Evolutionary conservation across 2,888 invertebrate genomes (phyloP).

Genomic region (Plemyria rubiginata): DNA sequence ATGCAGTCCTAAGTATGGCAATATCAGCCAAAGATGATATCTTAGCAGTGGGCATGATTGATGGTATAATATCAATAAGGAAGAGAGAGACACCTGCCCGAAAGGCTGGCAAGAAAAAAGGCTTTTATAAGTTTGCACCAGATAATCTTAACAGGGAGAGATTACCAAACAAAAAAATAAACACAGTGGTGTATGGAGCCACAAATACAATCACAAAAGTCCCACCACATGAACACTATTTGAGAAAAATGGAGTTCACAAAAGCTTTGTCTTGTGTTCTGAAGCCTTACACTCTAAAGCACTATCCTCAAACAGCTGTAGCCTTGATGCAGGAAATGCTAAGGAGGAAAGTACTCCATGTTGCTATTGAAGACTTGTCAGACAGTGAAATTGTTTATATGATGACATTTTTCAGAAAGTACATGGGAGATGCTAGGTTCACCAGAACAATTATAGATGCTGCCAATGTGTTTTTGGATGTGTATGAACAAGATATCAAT

Average conservation of each 20-base stretch:
- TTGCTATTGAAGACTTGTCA: slow-evolving; percentile 90
- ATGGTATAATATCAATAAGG: slow-evolving; percentile 95
- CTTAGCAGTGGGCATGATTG: slow-evolving; percentile 95
- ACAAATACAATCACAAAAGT: slow-evolving; percentile 48
- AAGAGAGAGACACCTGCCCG: slow-evolving; percentile 87
- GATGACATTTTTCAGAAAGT: slow-evolving; percentile 90
- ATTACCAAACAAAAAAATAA: slow-evolving; percentile 11
- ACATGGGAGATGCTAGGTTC: slow-evolving; percentile 90
- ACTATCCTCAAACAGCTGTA: slow-evolving; percentile 90
- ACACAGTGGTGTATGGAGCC: slow-evolving; percentile 53
- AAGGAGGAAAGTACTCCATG: slow-evolving; percentile 90
- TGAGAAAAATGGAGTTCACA: slow-evolving; percentile 92
- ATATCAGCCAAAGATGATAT: slow-evolving; percentile 91
- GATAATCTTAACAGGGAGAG: slow-evolving; percentile 64
- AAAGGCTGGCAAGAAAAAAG: slow-evolving; percentile 63
- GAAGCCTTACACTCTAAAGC: slow-evolving; percentile 60
- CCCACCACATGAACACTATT: slow-evolving; percentile 87
- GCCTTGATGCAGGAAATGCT: slow-evolving; percentile 94
- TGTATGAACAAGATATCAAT: slow-evolving; percentile 88
- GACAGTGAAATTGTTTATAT: slow-evolving; percentile 87
- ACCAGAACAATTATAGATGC: slow-evolving; percentile 90
- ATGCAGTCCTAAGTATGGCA: slow-evolving; percentile 94
- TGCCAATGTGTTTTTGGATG: slow-evolving; percentile 89
- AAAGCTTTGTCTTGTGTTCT: slow-evolving; percentile 92
- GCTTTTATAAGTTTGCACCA: slow-evolving; percentile 81